A percentile compares a stretch with the other conserved stretches of the same genome.
Conservation (phyloP, 2,113 vertebrate species). For the Mugil cephalus region DNA sequence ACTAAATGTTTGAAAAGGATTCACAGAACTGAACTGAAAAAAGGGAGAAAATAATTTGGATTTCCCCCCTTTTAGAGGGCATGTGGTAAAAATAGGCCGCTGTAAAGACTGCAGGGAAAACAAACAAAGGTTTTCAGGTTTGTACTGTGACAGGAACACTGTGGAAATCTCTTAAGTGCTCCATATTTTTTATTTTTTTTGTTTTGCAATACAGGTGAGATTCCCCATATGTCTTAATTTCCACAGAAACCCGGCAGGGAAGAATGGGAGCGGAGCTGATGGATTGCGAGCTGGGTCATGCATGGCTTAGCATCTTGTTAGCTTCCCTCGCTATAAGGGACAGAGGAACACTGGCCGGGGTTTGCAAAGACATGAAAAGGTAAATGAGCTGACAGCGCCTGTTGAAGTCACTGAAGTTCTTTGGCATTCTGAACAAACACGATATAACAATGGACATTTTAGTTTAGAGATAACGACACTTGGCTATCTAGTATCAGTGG, state of each 20-base stretch:
- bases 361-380: slow-evolving; percentile 17
- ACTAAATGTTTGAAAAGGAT: no score
- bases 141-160: not conserved
- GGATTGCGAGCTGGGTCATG: slow-evolving; percentile 51
- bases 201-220: slow-evolving; percentile 6
- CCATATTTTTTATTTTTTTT: no score
- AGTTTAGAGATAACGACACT: no score
- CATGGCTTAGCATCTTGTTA: slow-evolving; percentile 64
- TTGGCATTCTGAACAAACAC: no score
- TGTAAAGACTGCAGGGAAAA: not conserved
- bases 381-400: slow-evolving; percentile 37
- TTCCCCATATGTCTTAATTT: slow-evolving; percentile 58
- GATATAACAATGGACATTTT: not conserved
- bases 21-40: no score
- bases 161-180: slow-evolving; percentile 6
- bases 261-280: slow-evolving; percentile 46
- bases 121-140: not conserved
- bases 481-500: no score
- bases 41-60: no score
- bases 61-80: no score
- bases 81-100: not conserved
- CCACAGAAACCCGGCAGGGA: slow-evolving; percentile 13
- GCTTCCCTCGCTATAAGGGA: slow-evolving; percentile 23
- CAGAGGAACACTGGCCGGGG: slow-evolving; percentile 11
- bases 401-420: slow-evolving; percentile 43